Conservation (phyloP, 1,140 invertebrate genomes). For the Halictus rubicundus region DNA sequence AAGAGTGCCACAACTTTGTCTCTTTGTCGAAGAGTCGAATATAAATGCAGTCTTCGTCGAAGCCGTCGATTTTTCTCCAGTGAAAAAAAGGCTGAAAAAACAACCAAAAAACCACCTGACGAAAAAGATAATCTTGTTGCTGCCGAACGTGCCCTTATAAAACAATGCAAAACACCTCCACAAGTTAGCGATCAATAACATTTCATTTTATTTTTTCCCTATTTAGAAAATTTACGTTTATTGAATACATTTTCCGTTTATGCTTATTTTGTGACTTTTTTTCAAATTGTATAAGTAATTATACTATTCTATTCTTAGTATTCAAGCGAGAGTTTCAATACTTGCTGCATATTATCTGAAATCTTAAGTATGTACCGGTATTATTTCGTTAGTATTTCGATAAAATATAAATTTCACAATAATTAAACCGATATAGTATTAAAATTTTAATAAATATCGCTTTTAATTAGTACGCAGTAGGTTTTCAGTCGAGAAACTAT, state of each 20-base stretch:
- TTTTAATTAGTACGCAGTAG: too few relatives aligned
- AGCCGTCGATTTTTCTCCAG: slow-evolving; percentile 27
- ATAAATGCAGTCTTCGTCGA: background rate
- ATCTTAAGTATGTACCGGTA: too few relatives aligned
- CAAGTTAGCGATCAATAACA: slow-evolving; percentile 42
- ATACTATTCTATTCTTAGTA: too few relatives aligned
- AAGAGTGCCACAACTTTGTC: slow-evolving; percentile 11
- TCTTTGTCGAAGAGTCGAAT: slow-evolving; percentile 7
- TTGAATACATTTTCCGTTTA: background rate
- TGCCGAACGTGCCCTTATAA: background rate
- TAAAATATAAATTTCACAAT: too few relatives aligned
- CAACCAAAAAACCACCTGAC: background rate
- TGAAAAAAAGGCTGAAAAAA: background rate
- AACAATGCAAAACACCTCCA: slow-evolving; percentile 32
- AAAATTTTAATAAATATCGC: too few relatives aligned
- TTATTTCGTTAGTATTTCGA: too few relatives aligned
- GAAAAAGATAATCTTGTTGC: background rate
- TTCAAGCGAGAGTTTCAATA: too few relatives aligned
- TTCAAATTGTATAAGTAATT: too few relatives aligned
- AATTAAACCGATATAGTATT: too few relatives aligned
- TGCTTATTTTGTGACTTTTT: background rate
- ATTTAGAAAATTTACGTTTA: background rate
- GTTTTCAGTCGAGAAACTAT: too few relatives aligned
- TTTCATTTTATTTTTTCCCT: background rate
- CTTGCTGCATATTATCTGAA: too few relatives aligned